A percentile compares a stretch with the other conserved stretches of the same genome.
These are phyloP conservation scores for Drosophila saltans DNA, from an alignment of 1,140 invertebrate species.

Conservation along the genomic window DNA sequence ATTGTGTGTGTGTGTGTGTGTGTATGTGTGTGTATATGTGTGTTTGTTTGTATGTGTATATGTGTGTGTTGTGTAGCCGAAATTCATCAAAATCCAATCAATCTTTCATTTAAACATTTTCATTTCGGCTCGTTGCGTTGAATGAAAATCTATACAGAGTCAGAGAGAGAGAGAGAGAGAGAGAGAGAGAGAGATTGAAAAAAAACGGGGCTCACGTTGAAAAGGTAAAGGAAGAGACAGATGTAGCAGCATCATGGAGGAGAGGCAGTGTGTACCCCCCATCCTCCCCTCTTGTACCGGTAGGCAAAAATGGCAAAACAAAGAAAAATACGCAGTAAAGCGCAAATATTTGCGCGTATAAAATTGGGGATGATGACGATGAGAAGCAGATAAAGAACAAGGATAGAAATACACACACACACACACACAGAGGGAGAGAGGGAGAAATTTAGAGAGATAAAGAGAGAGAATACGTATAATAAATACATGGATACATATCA, in stretches of 20 bases:
- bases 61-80: slow-evolving; percentile 59
- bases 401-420: slow-evolving; percentile 17
- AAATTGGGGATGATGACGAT: slow-evolving; percentile 75
- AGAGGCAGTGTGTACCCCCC: background rate
- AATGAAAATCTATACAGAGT: slow-evolving; percentile 64
- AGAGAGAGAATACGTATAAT: slow-evolving; percentile 13
- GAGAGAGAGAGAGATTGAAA: background rate
- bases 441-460: slow-evolving; percentile 15
- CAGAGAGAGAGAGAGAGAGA: slow-evolving; percentile 2
- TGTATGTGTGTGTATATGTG: slow-evolving; percentile 24
- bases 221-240: slow-evolving; percentile 13
- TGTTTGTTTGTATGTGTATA: slow-evolving; percentile 18
- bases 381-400: slow-evolving; percentile 20
- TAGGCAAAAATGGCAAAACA: slow-evolving; percentile 44
- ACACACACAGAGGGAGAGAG: slow-evolving; percentile 9
- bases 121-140: slow-evolving; percentile 75
- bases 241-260: slow-evolving; percentile 8
- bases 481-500: slow-evolving; percentile 3
- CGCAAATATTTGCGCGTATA: slow-evolving; percentile 79
- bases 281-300: slow-evolving; percentile 10
- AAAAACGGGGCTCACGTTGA: slow-evolving; percentile 4
- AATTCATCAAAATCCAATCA: slow-evolving; percentile 80
- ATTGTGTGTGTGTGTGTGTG: slow-evolving; percentile 22
- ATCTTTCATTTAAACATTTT: slow-evolving; percentile 81
- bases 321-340: slow-evolving; percentile 68